Percentiles rank a stretch among this genome's conserved stretches.
Conservation (phyloP, 2,888 invertebrate species). For the Ophion ventricosus region DNA sequence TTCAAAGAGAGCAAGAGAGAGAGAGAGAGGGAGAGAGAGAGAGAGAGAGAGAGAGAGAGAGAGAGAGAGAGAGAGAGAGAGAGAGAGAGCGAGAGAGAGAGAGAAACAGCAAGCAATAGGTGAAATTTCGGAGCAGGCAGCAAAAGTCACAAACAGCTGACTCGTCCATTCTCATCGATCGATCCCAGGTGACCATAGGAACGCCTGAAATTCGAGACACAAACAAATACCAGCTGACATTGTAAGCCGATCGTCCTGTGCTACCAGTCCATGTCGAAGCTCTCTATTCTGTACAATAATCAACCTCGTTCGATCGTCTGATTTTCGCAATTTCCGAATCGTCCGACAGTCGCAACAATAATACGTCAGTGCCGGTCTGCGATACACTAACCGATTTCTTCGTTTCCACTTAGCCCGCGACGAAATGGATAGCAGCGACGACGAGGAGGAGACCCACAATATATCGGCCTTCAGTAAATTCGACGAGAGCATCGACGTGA, state of each 20-base stretch:
- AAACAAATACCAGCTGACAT: slow-evolving; percentile 56
- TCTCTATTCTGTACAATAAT: slow-evolving; percentile 35
- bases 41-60: no score
- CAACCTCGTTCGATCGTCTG: slow-evolving; percentile 30
- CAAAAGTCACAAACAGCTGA: slow-evolving; percentile 55
- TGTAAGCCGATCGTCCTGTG: slow-evolving; percentile 20
- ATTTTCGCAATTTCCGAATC: slow-evolving; percentile 37
- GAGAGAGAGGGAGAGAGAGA: no score
- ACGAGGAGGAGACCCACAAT: slow-evolving; percentile 73
- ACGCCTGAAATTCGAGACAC: slow-evolving; percentile 30
- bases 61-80: no score
- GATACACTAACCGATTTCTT: not conserved
- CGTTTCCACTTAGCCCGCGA: not conserved
- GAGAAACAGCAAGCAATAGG: no score
- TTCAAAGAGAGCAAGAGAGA: not conserved
- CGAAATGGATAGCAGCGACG: slow-evolving; percentile 73
- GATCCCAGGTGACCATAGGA: slow-evolving; percentile 34
- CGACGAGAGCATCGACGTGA: slow-evolving; percentile 86
- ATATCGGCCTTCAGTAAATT: slow-evolving; percentile 78
- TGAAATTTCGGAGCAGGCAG: slow-evolving; percentile 19
- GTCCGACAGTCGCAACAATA: slow-evolving; percentile 35
- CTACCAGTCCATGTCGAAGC: not conserved
- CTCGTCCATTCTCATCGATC: slow-evolving; percentile 48
- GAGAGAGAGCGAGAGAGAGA: no score
- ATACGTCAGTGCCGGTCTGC: not conserved